Percentiles rank a stretch among this genome's conserved stretches.
phyloP scores from a whole-genome alignment of 2,888 invertebrate genomes.

The Drosophila infuscata region DNA sequence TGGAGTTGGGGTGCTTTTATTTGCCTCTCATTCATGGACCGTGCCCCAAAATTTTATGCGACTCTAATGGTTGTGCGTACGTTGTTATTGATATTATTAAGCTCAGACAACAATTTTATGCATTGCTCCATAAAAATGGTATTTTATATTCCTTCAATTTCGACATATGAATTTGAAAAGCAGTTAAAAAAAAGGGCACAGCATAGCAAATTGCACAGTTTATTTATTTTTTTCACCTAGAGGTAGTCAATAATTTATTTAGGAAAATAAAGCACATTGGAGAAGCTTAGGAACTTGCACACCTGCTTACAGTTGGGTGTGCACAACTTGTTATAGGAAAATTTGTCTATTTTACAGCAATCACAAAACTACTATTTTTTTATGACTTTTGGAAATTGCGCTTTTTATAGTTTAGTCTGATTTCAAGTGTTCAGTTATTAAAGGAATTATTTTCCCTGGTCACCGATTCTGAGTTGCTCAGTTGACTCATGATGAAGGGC shows the following conservation, averaged over 20 bases:
- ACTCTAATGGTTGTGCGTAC: conserved; percentile 52
- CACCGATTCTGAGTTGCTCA: background rate
- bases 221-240: conserved; percentile 5
- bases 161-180: conserved; percentile 55
- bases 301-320: background rate
- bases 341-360: background rate
- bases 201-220: conserved; percentile 45
- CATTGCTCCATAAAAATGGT: conserved; percentile 65
- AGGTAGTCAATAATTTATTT: conserved; percentile 13
- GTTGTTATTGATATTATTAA: conserved; percentile 67
- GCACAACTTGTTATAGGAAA: background rate
- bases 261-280: background rate
- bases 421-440: background rate
- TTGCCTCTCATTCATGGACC: conserved; percentile 23
- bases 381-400: background rate
- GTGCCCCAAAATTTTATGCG: conserved; percentile 49
- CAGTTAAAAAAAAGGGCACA: conserved; percentile 10
- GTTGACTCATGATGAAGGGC: conserved; percentile 51
- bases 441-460: background rate
- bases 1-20: conserved; percentile 16
- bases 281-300: background rate
- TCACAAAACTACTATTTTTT: background rate
- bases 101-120: conserved; percentile 37
- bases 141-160: conserved; percentile 68
- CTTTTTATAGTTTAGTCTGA: background rate